Conservation (phyloP, 2,113 vertebrate species). For the Amphilophus citrinellus region DNA sequence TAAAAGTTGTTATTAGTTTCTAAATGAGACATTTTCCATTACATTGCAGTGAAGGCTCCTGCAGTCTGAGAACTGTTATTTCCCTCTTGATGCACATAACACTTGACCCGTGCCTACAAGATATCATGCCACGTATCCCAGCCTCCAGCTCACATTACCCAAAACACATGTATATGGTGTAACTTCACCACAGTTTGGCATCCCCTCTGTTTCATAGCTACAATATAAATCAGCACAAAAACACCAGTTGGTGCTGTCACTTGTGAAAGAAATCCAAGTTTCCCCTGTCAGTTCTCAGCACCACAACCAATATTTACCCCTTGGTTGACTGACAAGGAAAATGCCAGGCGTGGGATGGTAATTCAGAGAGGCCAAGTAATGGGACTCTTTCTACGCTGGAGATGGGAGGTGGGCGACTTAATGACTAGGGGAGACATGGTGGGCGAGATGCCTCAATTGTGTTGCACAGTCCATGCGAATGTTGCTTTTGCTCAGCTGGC, state of each 20-base stretch:
- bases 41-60: conserved; percentile 18
- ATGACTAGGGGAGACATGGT: conserved; percentile 66
- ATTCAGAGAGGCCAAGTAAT: conserved; percentile 70
- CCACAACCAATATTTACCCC: conserved; percentile 70
- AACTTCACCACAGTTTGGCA: conserved; percentile 29
- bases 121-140: conserved; percentile 39
- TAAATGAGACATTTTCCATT: conserved; percentile 54
- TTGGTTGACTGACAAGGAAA: conserved; percentile 73
- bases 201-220: conserved; percentile 22
- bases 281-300: conserved; percentile 51
- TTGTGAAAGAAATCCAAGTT: conserved; percentile 60
- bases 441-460: conserved; percentile 65
- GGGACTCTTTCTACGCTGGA: conserved; percentile 53
- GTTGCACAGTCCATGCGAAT: conserved; percentile 16
- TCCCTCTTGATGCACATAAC: conserved; percentile 29
- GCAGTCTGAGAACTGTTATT: conserved; percentile 25
- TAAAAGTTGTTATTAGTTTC: conserved; percentile 49
- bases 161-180: conserved; percentile 7
- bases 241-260: conserved; percentile 57
- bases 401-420: conserved; percentile 77
- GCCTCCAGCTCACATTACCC: conserved; percentile 14
- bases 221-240: conserved; percentile 60
- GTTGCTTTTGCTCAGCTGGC: conserved; percentile 43
- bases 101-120: conserved; percentile 34
- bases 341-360: conserved; percentile 66